Base-by-base conservation (phyloP, 2,888 invertebrate species). In the Brachynemurus nebulosus region DNA sequence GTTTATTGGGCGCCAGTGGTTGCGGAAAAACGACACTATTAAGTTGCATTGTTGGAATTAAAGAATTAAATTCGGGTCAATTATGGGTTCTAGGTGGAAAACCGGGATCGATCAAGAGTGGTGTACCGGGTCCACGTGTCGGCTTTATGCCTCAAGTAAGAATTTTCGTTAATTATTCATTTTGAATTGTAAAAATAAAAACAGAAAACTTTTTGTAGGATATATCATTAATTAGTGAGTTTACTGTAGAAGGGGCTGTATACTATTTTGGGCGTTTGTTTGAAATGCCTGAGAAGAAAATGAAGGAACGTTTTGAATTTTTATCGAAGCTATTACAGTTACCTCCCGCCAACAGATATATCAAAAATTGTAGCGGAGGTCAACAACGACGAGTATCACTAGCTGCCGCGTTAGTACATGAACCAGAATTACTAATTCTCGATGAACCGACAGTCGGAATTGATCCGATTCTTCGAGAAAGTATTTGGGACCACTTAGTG, bases 371-470 rank as follows among this genome's bases (percentile, higher is more conserved):
- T 56, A 90, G 90, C 52, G 93, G 93, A 4, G 93, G 93, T 0
- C 92, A 93, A 61, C 88, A 90, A 63, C 68, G 93, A 48, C 69
- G 93, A 42, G 82, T 92, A 0, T 92, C 92, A 0, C 76, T 93
- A 51, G 90, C 91, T 0, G 86, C 85, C 4, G 88, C 92, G 1
- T 66, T 93, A 57, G 75, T 93, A 0, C 91, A 92, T 57, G 83
- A 82, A 52, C 92, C 93, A 0, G 85, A 90, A 60, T 64, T 93
- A 21, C 67, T 93, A 19, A 90, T 93, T 47, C 64, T 93, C 54
- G 93, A 93, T 58, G 93, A 93, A 59, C 92, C 92, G 0, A 93
- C 92, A 0, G 92, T 91, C n/a, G 93, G 92, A 0, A 70, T 93
- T 46, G 93, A 93, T 67, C 92, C 92, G 1, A 74, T 92, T 50